phyloP scores from a whole-genome alignment of 2,113 vertebrate genomes.

The Lonchura striata region DNA sequence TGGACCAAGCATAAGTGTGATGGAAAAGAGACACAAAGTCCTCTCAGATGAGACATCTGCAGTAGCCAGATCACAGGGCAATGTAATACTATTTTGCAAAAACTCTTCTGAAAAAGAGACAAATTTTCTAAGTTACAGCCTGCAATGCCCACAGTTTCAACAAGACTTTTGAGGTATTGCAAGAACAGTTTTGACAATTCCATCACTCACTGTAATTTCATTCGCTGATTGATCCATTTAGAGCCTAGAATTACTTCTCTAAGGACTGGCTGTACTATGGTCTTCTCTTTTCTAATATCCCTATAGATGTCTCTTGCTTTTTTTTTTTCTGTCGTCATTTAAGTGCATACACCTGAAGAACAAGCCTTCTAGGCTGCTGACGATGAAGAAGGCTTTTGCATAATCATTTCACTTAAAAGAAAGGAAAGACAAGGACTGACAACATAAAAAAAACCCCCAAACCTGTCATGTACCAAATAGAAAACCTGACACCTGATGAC shows the following conservation, averaged over 20 bases:
- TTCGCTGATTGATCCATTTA: neutral
- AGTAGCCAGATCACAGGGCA: neutral
- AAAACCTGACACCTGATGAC: neutral
- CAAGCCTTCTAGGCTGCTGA: neutral
- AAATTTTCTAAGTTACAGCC: neutral
- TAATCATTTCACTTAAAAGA: neutral
- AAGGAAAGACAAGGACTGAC: neutral
- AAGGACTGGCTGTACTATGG: neutral
- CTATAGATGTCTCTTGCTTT: neutral
- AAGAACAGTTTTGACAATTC: neutral
- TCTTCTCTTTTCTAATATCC: neutral
- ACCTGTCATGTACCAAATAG: neutral
- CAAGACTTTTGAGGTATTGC: neutral
- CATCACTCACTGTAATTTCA: neutral
- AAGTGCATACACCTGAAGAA: neutral
- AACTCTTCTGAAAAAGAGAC: neutral
- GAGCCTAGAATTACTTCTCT: neutral
- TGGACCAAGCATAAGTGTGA: neutral
- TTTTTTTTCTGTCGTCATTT: neutral
- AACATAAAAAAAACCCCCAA: neutral
- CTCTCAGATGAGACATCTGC: neutral
- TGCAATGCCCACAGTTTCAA: neutral
- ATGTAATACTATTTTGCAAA: neutral
- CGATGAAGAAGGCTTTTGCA: neutral
- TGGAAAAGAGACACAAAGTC: neutral